Evolutionary conservation across 23 tunicate species (phyloP).

Genomic region (Trididemnum nubilum): DNA sequence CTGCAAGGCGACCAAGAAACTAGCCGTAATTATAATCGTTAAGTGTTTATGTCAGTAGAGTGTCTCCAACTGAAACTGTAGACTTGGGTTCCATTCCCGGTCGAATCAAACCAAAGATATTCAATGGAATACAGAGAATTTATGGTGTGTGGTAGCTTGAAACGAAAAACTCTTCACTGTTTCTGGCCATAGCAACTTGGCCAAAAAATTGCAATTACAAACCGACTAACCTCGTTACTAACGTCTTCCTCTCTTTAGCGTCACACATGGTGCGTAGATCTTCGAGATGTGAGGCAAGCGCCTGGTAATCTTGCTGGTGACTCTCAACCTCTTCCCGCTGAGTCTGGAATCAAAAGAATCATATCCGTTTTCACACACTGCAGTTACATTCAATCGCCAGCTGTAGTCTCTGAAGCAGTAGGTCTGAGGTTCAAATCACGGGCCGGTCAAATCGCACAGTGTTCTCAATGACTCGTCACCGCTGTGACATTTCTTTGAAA

Average conservation of each 20-base stretch:
- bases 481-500: neutral
- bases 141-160: no score
- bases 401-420: slow-evolving; percentile 48
- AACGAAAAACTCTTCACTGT: no score
- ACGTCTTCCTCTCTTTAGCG: slow-evolving; percentile 81
- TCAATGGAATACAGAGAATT: no score
- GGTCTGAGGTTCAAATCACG: neutral
- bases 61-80: neutral
- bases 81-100: neutral
- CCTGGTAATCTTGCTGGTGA: slow-evolving; percentile 82
- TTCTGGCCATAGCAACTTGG: no score
- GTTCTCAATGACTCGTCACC: neutral
- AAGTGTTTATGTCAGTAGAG: no score
- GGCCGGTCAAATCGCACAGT: slow-evolving; percentile 1
- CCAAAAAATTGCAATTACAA: no score
- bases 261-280: slow-evolving; percentile 95
- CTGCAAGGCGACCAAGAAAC: no score
- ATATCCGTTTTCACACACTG: no score
- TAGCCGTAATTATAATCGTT: no score
- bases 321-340: slow-evolving; percentile 70
- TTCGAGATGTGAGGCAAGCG: slow-evolving; percentile 86
- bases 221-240: slow-evolving; percentile 76
- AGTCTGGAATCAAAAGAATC: slow-evolving; percentile 31
- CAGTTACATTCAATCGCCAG: slow-evolving; percentile 62
- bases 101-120: neutral